Evolutionary conservation across 1,140 invertebrate genomes (phyloP).

Genomic region (Papilio helenus): DNA sequence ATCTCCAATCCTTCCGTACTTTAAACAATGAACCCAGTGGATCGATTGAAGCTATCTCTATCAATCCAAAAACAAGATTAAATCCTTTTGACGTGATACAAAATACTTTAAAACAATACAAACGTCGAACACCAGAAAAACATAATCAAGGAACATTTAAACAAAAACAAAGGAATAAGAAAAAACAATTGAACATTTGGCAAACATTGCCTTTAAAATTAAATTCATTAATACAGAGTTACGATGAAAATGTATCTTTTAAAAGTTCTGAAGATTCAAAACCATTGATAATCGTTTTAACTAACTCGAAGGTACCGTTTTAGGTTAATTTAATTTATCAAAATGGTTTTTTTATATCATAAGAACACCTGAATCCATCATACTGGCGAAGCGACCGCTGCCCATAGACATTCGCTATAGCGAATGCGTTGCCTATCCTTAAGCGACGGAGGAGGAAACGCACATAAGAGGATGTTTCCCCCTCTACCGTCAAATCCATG

Average conservation of each 20-base stretch:
- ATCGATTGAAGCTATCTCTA: background rate
- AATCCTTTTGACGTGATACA: background rate
- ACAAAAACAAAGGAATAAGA: background rate
- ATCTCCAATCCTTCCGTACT: background rate
- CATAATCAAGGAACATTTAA: background rate
- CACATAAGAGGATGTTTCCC: too few relatives aligned
- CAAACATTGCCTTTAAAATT: background rate
- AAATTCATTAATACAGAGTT: background rate
- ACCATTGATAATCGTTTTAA: background rate
- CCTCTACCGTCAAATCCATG: too few relatives aligned
- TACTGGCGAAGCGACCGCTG: too few relatives aligned
- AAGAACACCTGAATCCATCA: too few relatives aligned
- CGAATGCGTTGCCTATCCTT: too few relatives aligned
- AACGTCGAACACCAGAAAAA: background rate
- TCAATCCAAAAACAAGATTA: background rate
- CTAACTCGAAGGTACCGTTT: background rate
- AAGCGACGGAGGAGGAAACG: too few relatives aligned
- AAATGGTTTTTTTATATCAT: too few relatives aligned
- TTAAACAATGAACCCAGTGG: background rate
- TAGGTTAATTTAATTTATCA: background rate
- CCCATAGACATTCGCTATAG: too few relatives aligned
- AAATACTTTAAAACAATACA: background rate
- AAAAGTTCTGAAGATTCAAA: background rate
- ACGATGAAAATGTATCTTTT: background rate
- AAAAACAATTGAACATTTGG: conserved; percentile 3